phyloP scores from a whole-genome alignment of 1,140 invertebrate species.

The Calephelis virginiensis region DNA sequence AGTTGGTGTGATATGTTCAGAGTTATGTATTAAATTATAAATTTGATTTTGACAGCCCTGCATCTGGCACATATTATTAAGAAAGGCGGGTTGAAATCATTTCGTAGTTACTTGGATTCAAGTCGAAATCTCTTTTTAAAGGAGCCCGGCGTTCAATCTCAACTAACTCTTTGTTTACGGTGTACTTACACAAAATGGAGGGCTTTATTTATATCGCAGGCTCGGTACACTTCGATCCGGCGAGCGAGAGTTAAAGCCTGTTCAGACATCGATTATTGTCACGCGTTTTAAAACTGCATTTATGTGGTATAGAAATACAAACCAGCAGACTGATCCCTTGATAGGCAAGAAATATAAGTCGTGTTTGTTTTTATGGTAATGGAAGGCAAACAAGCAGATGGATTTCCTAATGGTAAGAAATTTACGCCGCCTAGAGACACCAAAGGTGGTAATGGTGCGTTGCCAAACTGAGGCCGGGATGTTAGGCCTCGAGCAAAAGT shows the following conservation, averaged over 20 bases:
- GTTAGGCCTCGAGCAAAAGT: too few relatives aligned
- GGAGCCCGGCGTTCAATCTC: conserved; percentile 20
- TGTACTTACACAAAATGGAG: conserved; percentile 19
- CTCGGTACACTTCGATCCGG: not conserved
- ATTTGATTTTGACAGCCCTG: not conserved
- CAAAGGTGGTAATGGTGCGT: too few relatives aligned
- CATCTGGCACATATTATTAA: conserved; percentile 10
- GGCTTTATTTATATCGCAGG: conserved; percentile 9
- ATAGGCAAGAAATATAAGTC: too few relatives aligned
- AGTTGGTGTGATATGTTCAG: too few relatives aligned
- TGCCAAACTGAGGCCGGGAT: too few relatives aligned
- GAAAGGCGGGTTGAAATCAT: conserved; percentile 21
- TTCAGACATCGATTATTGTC: conserved; percentile 10
- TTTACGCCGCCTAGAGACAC: too few relatives aligned
- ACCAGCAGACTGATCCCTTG: too few relatives aligned
- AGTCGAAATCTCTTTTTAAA: conserved; percentile 22
- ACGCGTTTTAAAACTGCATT: not conserved
- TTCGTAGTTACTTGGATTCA: conserved; percentile 22
- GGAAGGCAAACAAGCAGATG: too few relatives aligned
- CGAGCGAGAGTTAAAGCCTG: not conserved
- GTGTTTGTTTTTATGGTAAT: too few relatives aligned
- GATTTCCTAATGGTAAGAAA: too few relatives aligned
- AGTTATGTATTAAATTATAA: too few relatives aligned
- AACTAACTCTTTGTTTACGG: conserved; percentile 22
- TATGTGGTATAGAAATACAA: too few relatives aligned